Percentiles rank a stretch among this genome's conserved stretches.
These are phyloP conservation scores for Capra hircus DNA, from an alignment of 2,113 vertebrate genomes.

Conservation along the genomic window DNA sequence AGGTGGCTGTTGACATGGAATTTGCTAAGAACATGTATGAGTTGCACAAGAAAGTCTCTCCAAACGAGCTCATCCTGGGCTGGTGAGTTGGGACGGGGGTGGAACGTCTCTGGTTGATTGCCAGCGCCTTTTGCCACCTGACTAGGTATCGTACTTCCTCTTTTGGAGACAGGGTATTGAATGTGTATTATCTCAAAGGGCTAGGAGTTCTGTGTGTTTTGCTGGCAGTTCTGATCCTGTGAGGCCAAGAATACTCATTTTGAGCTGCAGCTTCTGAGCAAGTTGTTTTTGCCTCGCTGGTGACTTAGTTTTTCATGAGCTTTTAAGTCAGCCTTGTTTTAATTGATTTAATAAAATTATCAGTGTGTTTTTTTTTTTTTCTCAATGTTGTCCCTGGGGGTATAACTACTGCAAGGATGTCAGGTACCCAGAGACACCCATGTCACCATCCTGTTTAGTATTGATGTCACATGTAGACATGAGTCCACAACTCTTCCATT, in stretches of 20 bases:
- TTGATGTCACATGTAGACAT: neutral
- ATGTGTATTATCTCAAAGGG: neutral
- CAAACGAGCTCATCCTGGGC: slow-evolving; percentile 95
- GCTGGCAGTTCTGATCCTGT: neutral
- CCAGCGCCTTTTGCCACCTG: neutral
- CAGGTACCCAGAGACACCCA: neutral
- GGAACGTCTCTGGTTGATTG: neutral
- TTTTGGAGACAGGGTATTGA: neutral
- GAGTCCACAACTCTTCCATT: neutral
- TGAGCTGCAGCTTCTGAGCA: neutral
- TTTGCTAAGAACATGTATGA: slow-evolving; percentile 99
- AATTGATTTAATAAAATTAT: neutral
- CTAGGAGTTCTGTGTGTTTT: neutral
- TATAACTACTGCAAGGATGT: neutral
- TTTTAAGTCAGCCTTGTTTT: neutral
- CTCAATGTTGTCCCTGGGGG: neutral
- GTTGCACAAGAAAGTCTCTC: slow-evolving; percentile 96
- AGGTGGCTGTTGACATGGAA: slow-evolving; percentile 99
- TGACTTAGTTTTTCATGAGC: neutral
- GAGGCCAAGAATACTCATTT: neutral
- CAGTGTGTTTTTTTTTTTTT: neutral
- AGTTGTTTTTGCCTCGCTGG: neutral
- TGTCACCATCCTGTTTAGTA: accelerated
- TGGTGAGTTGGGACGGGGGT: slow-evolving; percentile 82
- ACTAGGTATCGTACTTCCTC: neutral